These are phyloP conservation scores for Tragulus kanchil DNA, from an alignment of 2,113 vertebrate species.

Conservation along the genomic window DNA sequence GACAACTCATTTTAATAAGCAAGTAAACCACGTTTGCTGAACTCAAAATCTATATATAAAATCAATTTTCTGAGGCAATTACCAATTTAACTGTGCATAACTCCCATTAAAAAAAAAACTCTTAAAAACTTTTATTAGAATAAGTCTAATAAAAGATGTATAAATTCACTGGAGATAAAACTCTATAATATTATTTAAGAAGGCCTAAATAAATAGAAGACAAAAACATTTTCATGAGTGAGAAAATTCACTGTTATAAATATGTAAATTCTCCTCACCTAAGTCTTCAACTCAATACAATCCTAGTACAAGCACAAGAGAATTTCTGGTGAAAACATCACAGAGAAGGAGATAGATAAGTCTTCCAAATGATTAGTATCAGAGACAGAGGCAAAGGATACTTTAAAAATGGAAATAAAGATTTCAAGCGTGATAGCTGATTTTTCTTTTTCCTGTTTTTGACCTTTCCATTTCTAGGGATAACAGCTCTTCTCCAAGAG, in stretches of 20 bases:
- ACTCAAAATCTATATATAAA: conserved; percentile 2
- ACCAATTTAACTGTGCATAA: background rate
- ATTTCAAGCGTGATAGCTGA: background rate
- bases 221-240: conserved; percentile 15
- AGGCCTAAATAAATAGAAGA: conserved; percentile 4
- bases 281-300: conserved; percentile 19
- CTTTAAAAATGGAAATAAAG: conserved; percentile 10
- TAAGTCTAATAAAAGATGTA: conserved; percentile 23
- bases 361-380: background rate
- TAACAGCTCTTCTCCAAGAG: background rate
- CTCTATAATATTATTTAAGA: background rate
- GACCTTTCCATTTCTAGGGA: conserved; percentile 35
- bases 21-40: background rate
- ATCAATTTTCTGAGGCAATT: conserved; percentile 21
- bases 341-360: background rate
- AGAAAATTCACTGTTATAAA: conserved; percentile 22
- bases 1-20: conserved; percentile 45
- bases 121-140: background rate
- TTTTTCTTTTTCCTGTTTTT: conserved; percentile 32
- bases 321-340: background rate
- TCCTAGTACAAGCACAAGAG: background rate
- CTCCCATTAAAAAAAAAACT: background rate
- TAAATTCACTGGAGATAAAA: background rate
- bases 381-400: background rate
- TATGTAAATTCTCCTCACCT: conserved; percentile 9